Percentiles rank a stretch among this genome's conserved stretches.
Conservation (phyloP, 2,888 invertebrate species). For the Aleiodes alternator region DNA sequence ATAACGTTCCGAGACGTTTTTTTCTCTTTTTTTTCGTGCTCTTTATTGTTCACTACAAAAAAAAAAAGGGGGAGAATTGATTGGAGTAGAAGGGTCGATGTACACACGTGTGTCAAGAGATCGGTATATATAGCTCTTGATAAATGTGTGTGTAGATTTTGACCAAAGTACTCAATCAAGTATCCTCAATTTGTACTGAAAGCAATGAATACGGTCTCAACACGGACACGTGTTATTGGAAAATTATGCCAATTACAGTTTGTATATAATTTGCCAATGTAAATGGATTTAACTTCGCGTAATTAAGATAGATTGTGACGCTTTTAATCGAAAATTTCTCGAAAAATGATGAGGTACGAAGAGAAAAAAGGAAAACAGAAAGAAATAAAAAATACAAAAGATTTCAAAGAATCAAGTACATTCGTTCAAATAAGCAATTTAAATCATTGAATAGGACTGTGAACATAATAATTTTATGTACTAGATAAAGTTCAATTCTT, state of each 20-base stretch:
- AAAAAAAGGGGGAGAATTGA: neutral
- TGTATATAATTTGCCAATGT: conserved; percentile 18
- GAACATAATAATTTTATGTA: conserved; percentile 16
- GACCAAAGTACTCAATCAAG: neutral
- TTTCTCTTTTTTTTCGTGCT: neutral
- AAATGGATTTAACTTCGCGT: conserved; percentile 15
- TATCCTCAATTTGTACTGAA: conserved; percentile 7
- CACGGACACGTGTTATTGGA: conserved; percentile 6
- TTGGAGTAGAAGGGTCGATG: neutral
- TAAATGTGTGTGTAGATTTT: neutral
- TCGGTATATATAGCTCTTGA: neutral
- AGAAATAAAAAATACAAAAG: neutral
- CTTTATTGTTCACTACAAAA: neutral
- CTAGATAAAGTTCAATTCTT: conserved; percentile 11
- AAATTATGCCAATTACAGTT: conserved; percentile 8
- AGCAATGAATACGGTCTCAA: neutral
- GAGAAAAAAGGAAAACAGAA: neutral
- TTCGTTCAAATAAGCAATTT: conserved; percentile 2
- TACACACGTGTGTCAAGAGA: neutral
- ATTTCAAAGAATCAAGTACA: too few relatives aligned
- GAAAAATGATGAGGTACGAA: neutral
- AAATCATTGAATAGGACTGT: conserved; percentile 10
- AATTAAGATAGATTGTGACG: conserved; percentile 11
- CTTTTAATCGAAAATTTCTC: conserved; percentile 20
- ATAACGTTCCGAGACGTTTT: conserved; percentile 20